Evolutionary conservation across 2,797 vertebrate genomes (phyloP), one percentile per base, ranked within the genome.

Genomic region (Falco rusticolus): DNA sequence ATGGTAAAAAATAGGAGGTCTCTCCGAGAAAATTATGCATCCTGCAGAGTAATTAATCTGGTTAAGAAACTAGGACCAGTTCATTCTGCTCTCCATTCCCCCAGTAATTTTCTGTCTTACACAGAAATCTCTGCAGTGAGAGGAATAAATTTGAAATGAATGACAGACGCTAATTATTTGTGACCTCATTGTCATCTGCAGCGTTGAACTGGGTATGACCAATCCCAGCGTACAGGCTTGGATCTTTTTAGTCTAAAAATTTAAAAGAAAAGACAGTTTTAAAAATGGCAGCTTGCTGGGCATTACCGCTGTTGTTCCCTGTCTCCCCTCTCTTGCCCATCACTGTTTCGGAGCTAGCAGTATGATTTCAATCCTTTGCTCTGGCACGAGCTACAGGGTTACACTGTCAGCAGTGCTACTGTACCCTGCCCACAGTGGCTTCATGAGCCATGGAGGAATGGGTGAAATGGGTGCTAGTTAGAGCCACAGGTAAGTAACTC

Each of bases 171-270:
- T 95, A 95, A 97, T 96, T 96, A 80, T 87, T 94, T 90, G 70
- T 95, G 95, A 96, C 96, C 95, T 94, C 78, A 56, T 83, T 96
- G 94, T 95, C 93, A 87, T 96, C 78, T 83, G 77, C 11, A 11
- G 60, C 4, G 1, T 28, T 63, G 90, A 89, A 37, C 34, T 31
- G 60, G 25, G 11, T 47, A 31, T 61, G 90, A 78, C 91, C 87
- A 90, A 91, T 93, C 78, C 70, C 75, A 57, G 41, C 1, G 1
- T 47, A 83, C 45, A 39, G 57, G 45, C 57, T 91, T 47, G 70
- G 61, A 59, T 92, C 87, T 85, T 92, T 91, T 87, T 47, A 85
- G 88, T 47, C 81, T 43, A 37, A 84, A 75, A 83, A 63, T 24
- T 53, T 81, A 20, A 77, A 77, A 89, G 53, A 56, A 84, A 95